A percentile compares a stretch with the other conserved stretches of the same genome.
Conservation (phyloP, 2,113 vertebrate species). For the Columbina picui region DNA sequence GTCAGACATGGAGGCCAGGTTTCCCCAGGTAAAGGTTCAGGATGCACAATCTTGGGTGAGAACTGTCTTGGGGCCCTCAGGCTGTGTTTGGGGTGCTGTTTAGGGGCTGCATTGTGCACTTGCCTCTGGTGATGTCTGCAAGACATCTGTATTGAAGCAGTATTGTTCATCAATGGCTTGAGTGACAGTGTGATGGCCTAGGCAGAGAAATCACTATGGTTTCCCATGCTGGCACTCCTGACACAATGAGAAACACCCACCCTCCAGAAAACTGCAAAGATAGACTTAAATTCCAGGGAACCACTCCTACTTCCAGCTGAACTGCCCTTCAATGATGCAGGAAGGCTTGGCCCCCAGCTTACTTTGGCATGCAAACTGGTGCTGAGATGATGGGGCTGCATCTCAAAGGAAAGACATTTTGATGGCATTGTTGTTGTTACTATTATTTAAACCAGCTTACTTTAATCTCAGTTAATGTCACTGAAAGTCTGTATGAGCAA, state of each 20-base stretch:
- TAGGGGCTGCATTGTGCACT: background rate
- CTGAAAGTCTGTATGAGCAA: background rate
- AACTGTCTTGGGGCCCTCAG: background rate
- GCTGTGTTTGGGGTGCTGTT: background rate
- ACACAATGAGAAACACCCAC: background rate
- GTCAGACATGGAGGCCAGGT: background rate
- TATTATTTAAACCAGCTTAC: slow-evolving; percentile 25
- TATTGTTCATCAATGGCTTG: background rate
- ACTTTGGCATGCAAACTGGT: background rate
- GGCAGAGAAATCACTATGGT: background rate
- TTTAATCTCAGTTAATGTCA: slow-evolving; percentile 4
- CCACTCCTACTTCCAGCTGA: background rate
- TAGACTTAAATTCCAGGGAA: background rate
- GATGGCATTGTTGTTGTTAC: background rate
- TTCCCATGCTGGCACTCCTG: background rate
- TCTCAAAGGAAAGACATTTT: background rate
- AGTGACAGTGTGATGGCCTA: background rate
- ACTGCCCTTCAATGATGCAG: background rate
- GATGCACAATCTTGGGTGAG: background rate
- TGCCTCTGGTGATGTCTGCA: background rate
- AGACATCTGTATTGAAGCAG: background rate
- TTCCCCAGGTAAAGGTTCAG: background rate
- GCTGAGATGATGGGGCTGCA: background rate
- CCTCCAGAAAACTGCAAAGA: background rate
- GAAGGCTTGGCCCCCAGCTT: background rate